These are phyloP conservation scores for Strix aluco DNA, from an alignment of 2,113 vertebrate species.

Conservation along the genomic window DNA sequence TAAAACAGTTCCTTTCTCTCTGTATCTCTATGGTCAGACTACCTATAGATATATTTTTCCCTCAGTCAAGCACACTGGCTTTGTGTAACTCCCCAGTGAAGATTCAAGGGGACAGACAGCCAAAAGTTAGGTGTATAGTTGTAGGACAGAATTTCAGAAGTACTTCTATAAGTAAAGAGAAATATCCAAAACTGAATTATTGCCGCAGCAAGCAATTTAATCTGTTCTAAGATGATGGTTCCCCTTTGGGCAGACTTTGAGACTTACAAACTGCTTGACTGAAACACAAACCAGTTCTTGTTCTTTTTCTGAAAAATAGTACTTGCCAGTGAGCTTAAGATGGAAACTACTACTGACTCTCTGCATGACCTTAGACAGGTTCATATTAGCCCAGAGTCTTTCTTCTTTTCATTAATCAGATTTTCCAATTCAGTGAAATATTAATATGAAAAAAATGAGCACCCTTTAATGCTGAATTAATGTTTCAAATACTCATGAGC, in stretches of 20 bases:
- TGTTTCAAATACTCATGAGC: constrained; percentile 11
- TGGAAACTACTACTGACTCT: not conserved
- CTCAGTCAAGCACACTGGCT: fast-evolving
- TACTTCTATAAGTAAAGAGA: not conserved
- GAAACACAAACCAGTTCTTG: not conserved
- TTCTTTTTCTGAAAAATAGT: not conserved
- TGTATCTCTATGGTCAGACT: not conserved
- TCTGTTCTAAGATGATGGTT: not conserved
- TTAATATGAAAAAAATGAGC: not conserved
- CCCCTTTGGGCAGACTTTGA: not conserved
- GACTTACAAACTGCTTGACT: not conserved
- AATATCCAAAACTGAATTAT: not conserved
- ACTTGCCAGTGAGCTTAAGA: not conserved
- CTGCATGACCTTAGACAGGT: not conserved
- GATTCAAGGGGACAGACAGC: not conserved
- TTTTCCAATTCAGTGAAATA: constrained; percentile 7
- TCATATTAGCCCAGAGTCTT: not conserved
- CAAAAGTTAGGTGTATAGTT: not conserved
- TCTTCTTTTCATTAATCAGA: not conserved
- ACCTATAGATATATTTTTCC: not conserved
- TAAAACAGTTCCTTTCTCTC: not conserved
- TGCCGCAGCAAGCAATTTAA: not conserved
- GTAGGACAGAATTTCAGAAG: not conserved
- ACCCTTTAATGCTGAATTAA: constrained; percentile 15
- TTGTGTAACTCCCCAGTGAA: not conserved